These are phyloP conservation scores for Pseudomyrmex pallidus DNA, from an alignment of 1,140 invertebrate genomes.

Conservation along the genomic window DNA sequence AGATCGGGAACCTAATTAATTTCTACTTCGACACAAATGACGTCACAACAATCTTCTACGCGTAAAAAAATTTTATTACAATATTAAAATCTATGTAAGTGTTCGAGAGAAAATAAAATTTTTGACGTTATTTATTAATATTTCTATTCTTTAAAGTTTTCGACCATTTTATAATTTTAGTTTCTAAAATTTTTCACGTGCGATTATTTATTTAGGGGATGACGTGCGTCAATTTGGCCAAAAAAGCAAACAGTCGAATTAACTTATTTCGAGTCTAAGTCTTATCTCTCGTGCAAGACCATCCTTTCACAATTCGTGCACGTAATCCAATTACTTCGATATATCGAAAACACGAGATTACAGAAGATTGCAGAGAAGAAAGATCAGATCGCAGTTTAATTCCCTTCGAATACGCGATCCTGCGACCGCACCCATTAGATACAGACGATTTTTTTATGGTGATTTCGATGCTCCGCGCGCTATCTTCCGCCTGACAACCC, in stretches of 20 bases:
- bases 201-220: too few relatives aligned
- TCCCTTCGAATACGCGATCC: slow-evolving; percentile 58
- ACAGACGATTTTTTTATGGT: slow-evolving; percentile 78
- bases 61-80: too few relatives aligned
- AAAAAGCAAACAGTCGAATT: too few relatives aligned
- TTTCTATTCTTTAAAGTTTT: too few relatives aligned
- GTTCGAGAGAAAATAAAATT: not conserved
- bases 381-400: slow-evolving; percentile 61
- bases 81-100: too few relatives aligned
- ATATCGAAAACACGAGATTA: too few relatives aligned
- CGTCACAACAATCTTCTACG: too few relatives aligned
- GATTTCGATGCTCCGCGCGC: slow-evolving; percentile 77
- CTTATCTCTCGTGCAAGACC: not conserved
- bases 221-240: too few relatives aligned
- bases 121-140: not conserved
- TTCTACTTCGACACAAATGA: slow-evolving; percentile 8
- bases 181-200: too few relatives aligned
- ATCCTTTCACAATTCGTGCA: not conserved
- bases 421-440: slow-evolving; percentile 40
- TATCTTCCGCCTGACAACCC: slow-evolving; percentile 55
- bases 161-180: too few relatives aligned
- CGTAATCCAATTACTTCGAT: not conserved
- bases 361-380: not conserved
- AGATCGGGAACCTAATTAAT: slow-evolving; percentile 46
- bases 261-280: too few relatives aligned